Evolutionary conservation across 37 sponge, comb jelly and placozoan species (phyloP).

Genomic region (Mnemiopsis leidyi): DNA sequence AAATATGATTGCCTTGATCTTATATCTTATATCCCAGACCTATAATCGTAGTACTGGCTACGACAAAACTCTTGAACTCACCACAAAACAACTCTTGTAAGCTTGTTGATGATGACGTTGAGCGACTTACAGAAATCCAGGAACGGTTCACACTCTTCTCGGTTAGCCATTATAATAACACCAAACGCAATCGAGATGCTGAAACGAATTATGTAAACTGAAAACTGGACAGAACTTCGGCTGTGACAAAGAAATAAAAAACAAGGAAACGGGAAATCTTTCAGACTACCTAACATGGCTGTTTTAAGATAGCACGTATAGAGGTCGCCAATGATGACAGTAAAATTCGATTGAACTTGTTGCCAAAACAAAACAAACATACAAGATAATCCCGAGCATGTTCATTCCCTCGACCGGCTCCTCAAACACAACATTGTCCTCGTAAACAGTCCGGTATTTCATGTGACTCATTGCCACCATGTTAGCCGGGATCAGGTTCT

Average conservation of each 20-base stretch:
- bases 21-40: too few species aligned
- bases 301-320: too few species aligned
- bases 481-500: neutral
- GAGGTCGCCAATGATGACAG: too few species aligned
- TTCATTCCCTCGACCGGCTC: slow-evolving; percentile 66
- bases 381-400: slow-evolving; percentile 83
- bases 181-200: slow-evolving; percentile 74
- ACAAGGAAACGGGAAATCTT: neutral
- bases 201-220: neutral
- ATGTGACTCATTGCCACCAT: neutral
- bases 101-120: slow-evolving; percentile 82
- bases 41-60: too few species aligned
- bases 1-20: too few species aligned
- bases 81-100: slow-evolving; percentile 82
- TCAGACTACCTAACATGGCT: too few species aligned
- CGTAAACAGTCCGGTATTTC: neutral
- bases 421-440: neutral
- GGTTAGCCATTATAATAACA: slow-evolving; percentile 68
- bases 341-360: too few species aligned
- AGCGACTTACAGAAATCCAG: slow-evolving; percentile 67
- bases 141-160: slow-evolving; percentile 69
- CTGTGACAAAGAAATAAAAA: neutral
- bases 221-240: neutral
- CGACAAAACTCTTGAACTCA: too few species aligned
- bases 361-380: too few species aligned